Conservation (phyloP, 2,113 vertebrate species). For the Dasyurus viverrinus region DNA sequence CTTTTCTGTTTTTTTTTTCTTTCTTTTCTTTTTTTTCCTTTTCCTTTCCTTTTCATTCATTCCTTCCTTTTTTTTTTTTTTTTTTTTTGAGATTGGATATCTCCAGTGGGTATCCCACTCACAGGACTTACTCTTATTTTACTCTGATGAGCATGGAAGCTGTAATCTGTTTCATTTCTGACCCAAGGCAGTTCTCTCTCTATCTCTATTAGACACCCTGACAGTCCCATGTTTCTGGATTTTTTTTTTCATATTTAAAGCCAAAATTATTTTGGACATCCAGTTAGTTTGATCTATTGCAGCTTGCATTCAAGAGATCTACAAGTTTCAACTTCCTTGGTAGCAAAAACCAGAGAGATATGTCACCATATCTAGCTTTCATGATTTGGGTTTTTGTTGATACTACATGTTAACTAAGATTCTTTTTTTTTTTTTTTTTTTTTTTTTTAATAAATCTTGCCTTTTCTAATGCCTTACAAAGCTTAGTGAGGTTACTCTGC, state of each 20-base stretch:
- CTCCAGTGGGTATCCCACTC: background rate
- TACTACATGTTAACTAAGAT: background rate
- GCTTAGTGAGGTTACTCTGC: background rate
- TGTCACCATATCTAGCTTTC: background rate
- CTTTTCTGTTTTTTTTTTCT: too few species aligned
- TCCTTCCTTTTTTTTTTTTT: background rate
- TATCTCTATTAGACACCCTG: background rate
- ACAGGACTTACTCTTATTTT: too few species aligned
- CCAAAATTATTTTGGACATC: background rate
- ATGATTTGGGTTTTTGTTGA: background rate
- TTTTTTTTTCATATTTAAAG: background rate
- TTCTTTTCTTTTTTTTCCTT: background rate
- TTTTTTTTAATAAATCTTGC: background rate
- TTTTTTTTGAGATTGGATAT: background rate
- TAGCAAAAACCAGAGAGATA: background rate
- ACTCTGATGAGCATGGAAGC: background rate
- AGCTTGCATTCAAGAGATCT: background rate
- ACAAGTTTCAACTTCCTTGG: background rate
- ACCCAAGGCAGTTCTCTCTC: background rate
- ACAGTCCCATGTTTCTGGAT: background rate
- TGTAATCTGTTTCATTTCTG: background rate
- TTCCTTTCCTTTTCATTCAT: background rate
- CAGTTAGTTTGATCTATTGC: background rate
- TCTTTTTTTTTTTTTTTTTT: background rate
- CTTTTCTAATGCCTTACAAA: background rate